These are phyloP conservation scores for Ischnura elegans DNA, from an alignment of 2,888 invertebrate genomes.

Conservation along the genomic window DNA sequence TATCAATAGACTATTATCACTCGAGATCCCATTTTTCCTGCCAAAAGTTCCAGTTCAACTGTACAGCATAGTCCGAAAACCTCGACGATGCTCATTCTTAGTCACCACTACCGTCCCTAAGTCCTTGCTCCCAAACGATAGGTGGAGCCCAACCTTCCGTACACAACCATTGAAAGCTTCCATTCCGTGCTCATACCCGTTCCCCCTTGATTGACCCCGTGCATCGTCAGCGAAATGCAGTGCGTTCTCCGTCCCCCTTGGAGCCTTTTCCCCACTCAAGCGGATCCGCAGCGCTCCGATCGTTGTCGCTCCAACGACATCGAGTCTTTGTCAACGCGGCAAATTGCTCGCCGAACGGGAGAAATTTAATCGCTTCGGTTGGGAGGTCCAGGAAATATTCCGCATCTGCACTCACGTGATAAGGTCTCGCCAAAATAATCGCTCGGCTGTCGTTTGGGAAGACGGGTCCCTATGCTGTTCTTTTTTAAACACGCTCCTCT, in stretches of 20 bases:
- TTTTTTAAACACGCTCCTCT: no score
- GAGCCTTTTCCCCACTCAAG: background rate
- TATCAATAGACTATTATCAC: no score
- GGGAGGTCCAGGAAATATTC: background rate
- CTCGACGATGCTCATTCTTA: no score
- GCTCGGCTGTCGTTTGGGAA: background rate
- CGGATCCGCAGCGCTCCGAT: background rate
- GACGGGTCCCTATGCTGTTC: background rate
- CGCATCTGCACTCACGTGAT: background rate
- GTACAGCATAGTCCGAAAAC: no score
- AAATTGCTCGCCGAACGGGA: slow-evolving; percentile 6
- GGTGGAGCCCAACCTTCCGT: no score
- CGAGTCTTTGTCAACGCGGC: background rate
- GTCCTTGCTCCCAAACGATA: background rate
- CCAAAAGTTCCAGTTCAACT: no score
- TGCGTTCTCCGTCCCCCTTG: background rate
- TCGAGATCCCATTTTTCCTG: no score
- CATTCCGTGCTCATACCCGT: background rate
- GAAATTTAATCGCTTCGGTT: slow-evolving; percentile 28
- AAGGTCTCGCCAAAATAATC: background rate
- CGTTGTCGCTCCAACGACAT: background rate
- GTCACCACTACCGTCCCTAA: no score
- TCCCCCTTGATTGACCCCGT: slow-evolving; percentile 4
- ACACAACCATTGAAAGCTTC: background rate
- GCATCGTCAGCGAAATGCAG: slow-evolving; percentile 14